phyloP scores from a whole-genome alignment of 2,888 invertebrate genomes.

The Drosophila subsilvestris region DNA sequence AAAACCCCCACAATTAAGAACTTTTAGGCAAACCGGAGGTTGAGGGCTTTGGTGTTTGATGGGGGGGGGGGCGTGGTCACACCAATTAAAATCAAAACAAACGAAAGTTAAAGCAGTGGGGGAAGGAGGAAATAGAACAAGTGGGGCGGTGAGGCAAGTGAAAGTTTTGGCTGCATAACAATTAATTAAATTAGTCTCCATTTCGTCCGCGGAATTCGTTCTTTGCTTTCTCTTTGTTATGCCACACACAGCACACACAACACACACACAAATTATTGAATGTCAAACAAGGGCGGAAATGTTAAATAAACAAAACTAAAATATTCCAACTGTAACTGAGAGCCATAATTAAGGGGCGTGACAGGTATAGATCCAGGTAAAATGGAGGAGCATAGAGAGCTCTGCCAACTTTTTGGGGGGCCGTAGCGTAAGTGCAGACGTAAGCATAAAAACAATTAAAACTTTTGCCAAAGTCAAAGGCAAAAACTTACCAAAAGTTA shows the following conservation, averaged over 20 bases:
- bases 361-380: constrained; percentile 23
- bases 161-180: constrained; percentile 51
- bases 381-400: constrained; percentile 13
- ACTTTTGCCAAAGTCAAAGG: constrained; percentile 57
- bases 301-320: constrained; percentile 25
- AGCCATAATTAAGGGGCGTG: constrained; percentile 46
- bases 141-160: constrained; percentile 4
- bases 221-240: constrained; percentile 32
- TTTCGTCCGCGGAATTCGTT: constrained; percentile 8
- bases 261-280: constrained; percentile 37
- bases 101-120: constrained; percentile 6
- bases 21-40: constrained; percentile 21
- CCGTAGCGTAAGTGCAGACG: constrained; percentile 43
- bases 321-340: constrained; percentile 35
- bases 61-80: constrained; percentile 6
- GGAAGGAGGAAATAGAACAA: constrained; percentile 9
- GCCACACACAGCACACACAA: constrained; percentile 28
- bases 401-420: background rate
- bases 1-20: constrained; percentile 40
- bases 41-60: background rate
- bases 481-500: constrained; percentile 15
- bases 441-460: constrained; percentile 68
- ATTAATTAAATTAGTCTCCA: constrained; percentile 53
- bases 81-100: constrained; percentile 41
- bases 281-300: constrained; percentile 32